Percentiles rank a stretch among this genome's conserved stretches.
Conservation (phyloP, 2,888 invertebrate genomes). For the Lasioglossum figueresi region DNA sequence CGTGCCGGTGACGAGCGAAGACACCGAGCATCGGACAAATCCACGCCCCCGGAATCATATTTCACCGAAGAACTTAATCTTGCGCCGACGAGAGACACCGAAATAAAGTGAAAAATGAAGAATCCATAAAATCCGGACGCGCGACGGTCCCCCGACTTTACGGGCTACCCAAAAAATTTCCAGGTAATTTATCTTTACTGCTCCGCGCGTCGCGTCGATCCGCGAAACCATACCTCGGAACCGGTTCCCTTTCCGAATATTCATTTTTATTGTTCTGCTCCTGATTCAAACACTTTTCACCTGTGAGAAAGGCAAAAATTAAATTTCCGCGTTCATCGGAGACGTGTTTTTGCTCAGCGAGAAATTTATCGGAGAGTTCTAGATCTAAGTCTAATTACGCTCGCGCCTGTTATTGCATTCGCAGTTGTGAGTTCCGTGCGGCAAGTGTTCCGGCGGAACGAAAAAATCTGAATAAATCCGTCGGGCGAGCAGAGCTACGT, state of each 20-base stretch:
- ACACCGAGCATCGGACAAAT: slow-evolving; percentile 9
- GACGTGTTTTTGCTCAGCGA: neutral
- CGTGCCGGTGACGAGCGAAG: slow-evolving; percentile 17
- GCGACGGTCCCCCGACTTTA: slow-evolving; percentile 15
- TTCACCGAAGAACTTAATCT: slow-evolving; percentile 41
- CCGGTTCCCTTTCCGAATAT: neutral
- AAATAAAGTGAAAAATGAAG: slow-evolving; percentile 31
- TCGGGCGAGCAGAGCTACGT: neutral
- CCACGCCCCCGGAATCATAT: slow-evolving; percentile 38
- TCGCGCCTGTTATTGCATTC: neutral
- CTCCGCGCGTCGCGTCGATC: neutral
- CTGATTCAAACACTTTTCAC: neutral
- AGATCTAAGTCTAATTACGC: neutral
- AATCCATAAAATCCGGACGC: slow-evolving; percentile 26
- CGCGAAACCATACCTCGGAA: neutral
- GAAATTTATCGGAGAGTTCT: too few species aligned
- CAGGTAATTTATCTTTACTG: slow-evolving; percentile 21
- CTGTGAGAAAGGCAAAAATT: neutral
- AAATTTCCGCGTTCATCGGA: neutral
- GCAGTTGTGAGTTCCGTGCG: neutral
- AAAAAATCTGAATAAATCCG: neutral
- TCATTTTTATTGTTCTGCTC: neutral
- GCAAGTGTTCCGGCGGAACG: neutral
- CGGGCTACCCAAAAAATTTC: slow-evolving; percentile 23
- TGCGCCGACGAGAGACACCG: neutral